Evolutionary conservation across 2,888 invertebrate genomes (phyloP), one percentile per base, ranked within the genome.

Genomic region (Furcula furcula): DNA sequence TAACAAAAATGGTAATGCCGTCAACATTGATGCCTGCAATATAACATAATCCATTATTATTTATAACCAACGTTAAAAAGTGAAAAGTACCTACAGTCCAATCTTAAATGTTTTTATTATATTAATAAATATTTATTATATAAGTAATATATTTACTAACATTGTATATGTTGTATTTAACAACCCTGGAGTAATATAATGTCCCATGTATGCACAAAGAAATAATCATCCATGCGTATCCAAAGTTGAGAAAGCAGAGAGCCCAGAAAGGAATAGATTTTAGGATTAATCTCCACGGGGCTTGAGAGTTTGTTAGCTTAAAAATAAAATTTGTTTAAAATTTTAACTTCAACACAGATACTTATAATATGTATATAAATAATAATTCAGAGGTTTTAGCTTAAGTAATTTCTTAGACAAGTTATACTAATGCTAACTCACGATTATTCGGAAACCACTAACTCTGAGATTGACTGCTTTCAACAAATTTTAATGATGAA

Each of bases 161-260:
- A 36, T 64, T 65, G 35, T 83, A 82, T 46, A 87, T 71, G 30
- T 65, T 71, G 36, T 76, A 84, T 28, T 60, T 50, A 13, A 67
- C 56, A 7, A 84, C 70, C 36, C 63, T 66, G 1, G 72, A 69
- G 32, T 87, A 88, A 34, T 67, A 88, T 7, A 86, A 50, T 2
- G 87, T 84, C 11, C 86, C 86, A 33, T 87, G 75, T 26, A 80
- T 63, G 31, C 85, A 80, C 7, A 88, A 15, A 0, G 86, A 62
- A 34, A 80, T 78, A 11, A 87, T 84, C 67, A 86, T 82, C 87
- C 87, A 88, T n/a, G 84, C 63, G 36, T 87, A 88, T 21, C 87
- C 87, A 50, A 83, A 87, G 45, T 87, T 86, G 19, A 88, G 57
- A 23, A 71, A 66, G 31, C 86, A 85, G 2, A 88, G 54, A 6